phyloP scores from a whole-genome alignment of 2,888 invertebrate species.

The Agelastica alni region DNA sequence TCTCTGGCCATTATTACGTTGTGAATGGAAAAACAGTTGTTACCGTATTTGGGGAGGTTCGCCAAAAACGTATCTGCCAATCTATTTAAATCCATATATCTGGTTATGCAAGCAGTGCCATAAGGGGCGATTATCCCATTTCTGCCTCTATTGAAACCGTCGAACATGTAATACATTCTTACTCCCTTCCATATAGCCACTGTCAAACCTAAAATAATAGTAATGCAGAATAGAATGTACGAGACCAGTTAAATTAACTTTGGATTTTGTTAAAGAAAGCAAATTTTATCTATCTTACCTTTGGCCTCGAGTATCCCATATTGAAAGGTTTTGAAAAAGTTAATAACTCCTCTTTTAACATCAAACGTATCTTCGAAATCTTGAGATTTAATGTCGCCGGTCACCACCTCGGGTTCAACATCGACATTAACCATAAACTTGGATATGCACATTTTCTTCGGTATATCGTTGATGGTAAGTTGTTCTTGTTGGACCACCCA shows the following conservation, averaged over 20 bases:
- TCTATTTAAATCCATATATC: slow-evolving; percentile 46
- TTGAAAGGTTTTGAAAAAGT: slow-evolving; percentile 51
- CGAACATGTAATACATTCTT: slow-evolving; percentile 57
- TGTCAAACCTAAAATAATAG: slow-evolving; percentile 35
- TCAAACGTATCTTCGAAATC: slow-evolving; percentile 46
- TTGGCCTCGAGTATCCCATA: slow-evolving; percentile 54
- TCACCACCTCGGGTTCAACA: slow-evolving; percentile 46
- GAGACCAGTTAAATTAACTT: no score
- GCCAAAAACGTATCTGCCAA: slow-evolving; percentile 46
- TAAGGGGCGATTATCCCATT: slow-evolving; percentile 47
- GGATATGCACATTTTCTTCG: slow-evolving; percentile 50
- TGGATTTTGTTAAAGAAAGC: no score
- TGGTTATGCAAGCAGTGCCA: slow-evolving; percentile 54
- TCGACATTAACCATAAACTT: slow-evolving; percentile 51
- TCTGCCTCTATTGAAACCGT: slow-evolving; percentile 57
- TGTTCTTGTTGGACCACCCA: slow-evolving; percentile 40
- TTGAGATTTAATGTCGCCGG: slow-evolving; percentile 50
- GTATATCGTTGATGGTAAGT: slow-evolving; percentile 45
- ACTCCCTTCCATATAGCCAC: slow-evolving; percentile 57
- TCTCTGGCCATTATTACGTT: slow-evolving; percentile 38
- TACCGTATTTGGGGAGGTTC: slow-evolving; percentile 48
- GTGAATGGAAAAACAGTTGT: slow-evolving; percentile 49
- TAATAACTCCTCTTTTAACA: slow-evolving; percentile 48
- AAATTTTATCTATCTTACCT: no score
- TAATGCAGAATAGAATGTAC: no score